Conservation (phyloP, 1,140 invertebrate species). For the Chlorops oryzae region DNA sequence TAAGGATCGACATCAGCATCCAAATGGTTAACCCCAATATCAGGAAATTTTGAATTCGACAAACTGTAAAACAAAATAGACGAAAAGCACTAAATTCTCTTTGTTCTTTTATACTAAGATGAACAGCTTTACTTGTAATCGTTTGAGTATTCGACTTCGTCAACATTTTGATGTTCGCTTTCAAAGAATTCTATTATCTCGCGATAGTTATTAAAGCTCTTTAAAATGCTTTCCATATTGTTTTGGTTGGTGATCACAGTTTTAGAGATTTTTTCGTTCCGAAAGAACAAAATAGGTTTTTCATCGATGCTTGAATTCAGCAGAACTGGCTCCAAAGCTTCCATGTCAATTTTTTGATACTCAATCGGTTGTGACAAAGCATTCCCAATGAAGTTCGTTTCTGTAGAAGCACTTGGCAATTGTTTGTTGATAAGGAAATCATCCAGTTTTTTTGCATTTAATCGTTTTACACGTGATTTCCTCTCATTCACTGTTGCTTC, state of each 20-base stretch:
- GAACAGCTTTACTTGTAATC: no score
- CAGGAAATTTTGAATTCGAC: no score
- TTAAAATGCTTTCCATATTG: slow-evolving; percentile 34
- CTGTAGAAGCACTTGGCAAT: slow-evolving; percentile 45
- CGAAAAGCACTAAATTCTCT: no score
- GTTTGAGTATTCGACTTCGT: no score
- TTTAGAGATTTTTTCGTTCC: slow-evolving; percentile 33
- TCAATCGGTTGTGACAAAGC: slow-evolving; percentile 29
- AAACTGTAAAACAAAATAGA: no score
- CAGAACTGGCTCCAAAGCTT: slow-evolving; percentile 28
- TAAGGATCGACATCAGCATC: no score
- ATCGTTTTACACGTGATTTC: slow-evolving; percentile 58
- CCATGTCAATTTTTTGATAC: slow-evolving; percentile 38
- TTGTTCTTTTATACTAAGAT: no score
- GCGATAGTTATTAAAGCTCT: slow-evolving; percentile 38
- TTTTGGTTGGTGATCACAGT: slow-evolving; percentile 28
- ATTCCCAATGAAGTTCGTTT: slow-evolving; percentile 36
- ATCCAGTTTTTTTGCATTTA: slow-evolving; percentile 58
- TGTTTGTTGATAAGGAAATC: slow-evolving; percentile 55
- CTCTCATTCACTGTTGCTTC: slow-evolving; percentile 54
- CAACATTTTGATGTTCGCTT: no score
- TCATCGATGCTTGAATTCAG: slow-evolving; percentile 34
- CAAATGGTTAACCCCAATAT: no score
- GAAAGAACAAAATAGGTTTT: slow-evolving; percentile 39
- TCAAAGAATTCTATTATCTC: slow-evolving; percentile 49